Percentiles rank a stretch among this genome's conserved stretches.
Conservation (phyloP, 2,888 invertebrate species). For the Cryptocheilus praepositus region DNA sequence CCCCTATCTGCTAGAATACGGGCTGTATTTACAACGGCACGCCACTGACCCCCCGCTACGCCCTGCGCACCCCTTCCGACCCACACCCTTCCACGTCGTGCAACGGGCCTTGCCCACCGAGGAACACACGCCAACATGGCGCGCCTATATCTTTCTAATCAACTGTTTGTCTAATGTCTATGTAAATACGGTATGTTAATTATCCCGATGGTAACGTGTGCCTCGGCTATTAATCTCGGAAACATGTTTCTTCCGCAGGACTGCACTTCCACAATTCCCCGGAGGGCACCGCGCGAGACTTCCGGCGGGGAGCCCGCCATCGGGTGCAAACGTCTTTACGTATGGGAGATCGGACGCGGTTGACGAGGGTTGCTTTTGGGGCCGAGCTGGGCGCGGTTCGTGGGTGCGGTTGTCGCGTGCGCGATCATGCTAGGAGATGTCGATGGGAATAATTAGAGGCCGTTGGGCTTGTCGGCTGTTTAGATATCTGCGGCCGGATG, state of each 20-base stretch:
- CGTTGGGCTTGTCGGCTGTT: too few relatives aligned
- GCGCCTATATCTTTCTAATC: conserved; percentile 70
- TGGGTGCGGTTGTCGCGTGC: too few relatives aligned
- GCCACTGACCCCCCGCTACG: conserved; percentile 58
- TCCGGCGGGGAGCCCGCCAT: too few relatives aligned
- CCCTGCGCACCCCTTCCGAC: conserved; percentile 1
- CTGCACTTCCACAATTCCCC: conserved; percentile 15
- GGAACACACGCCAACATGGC: conserved; percentile 25
- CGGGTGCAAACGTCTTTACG: too few relatives aligned
- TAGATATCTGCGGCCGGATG: too few relatives aligned
- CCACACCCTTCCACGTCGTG: not conserved
- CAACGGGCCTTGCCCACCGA: not conserved
- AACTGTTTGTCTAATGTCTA: conserved; percentile 73
- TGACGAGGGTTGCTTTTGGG: too few relatives aligned
- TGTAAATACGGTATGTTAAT: conserved; percentile 73
- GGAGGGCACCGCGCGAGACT: too few relatives aligned
- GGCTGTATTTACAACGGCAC: conserved; percentile 68
- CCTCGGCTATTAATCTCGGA: conserved; percentile 62
- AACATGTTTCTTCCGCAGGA: conserved; percentile 55
- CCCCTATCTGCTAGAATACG: conserved; percentile 68
- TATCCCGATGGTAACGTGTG: conserved; percentile 69
- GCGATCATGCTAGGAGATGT: too few relatives aligned
- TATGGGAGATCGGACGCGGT: too few relatives aligned
- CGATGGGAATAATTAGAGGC: too few relatives aligned
- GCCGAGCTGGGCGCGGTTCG: not conserved